Conservation (phyloP, 2,888 invertebrate species). For the Abscondita cerata region DNA sequence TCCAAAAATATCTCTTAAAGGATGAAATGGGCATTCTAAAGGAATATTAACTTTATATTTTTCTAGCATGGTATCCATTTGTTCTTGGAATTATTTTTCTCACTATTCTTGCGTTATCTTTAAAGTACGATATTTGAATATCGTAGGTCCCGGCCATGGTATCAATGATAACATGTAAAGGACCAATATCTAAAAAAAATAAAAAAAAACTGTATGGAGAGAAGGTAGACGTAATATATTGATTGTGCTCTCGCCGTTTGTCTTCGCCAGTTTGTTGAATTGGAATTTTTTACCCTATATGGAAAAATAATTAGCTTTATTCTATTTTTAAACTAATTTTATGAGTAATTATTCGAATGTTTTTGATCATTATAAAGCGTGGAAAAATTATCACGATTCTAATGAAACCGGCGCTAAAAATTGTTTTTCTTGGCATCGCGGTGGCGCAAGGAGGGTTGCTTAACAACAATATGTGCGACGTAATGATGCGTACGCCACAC, state of each 20-base stretch:
- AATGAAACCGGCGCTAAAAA: slow-evolving; percentile 21
- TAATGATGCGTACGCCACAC: slow-evolving; percentile 17
- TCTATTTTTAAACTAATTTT: slow-evolving; percentile 66
- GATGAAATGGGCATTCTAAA: slow-evolving; percentile 89
- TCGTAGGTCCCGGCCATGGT: slow-evolving; percentile 87
- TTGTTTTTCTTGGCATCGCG: slow-evolving; percentile 22
- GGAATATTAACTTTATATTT: slow-evolving; percentile 88
- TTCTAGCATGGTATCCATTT: slow-evolving; percentile 92
- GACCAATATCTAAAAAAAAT: slow-evolving; percentile 75
- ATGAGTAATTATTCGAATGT: slow-evolving; percentile 9
- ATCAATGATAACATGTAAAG: slow-evolving; percentile 82
- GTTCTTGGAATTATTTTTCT: slow-evolving; percentile 86
- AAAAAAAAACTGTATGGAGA: slow-evolving; percentile 40
- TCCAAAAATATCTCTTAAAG: slow-evolving; percentile 84
- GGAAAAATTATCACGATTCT: not conserved
- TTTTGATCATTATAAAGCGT: slow-evolving; percentile 24
- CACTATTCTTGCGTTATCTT: slow-evolving; percentile 88
- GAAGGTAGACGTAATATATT: not conserved
- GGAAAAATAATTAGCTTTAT: slow-evolving; percentile 88
- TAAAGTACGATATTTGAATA: slow-evolving; percentile 87
- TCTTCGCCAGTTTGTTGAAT: not conserved
- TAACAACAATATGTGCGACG: slow-evolving; percentile 16
- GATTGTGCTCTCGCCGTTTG: not conserved
- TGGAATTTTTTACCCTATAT: slow-evolving; percentile 73
- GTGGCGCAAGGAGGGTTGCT: slow-evolving; percentile 23